Percentiles rank a stretch among this genome's conserved stretches.
phyloP scores from a whole-genome alignment of 2,888 invertebrate genomes.

The Acrobasis repandana region DNA sequence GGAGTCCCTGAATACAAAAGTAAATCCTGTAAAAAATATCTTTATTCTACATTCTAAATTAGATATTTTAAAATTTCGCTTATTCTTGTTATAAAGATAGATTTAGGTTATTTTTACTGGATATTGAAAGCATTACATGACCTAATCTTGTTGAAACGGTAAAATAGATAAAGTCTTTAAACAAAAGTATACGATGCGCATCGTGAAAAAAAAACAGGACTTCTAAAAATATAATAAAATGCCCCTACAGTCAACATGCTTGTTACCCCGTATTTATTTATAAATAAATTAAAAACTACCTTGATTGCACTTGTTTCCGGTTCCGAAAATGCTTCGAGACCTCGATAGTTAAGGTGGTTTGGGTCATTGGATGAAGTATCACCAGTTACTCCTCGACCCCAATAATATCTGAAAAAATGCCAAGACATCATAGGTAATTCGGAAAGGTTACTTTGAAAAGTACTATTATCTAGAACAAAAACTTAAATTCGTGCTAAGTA shows the following conservation, averaged over 20 bases:
- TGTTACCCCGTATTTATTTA: background rate
- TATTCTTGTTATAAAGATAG: background rate
- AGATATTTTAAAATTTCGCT: background rate
- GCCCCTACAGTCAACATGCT: background rate
- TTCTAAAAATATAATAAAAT: no score
- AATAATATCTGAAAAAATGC: slow-evolving; percentile 49
- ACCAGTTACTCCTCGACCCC: slow-evolving; percentile 66
- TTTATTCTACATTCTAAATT: slow-evolving; percentile 12
- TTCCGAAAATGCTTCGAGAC: slow-evolving; percentile 66
- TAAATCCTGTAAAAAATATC: slow-evolving; percentile 57
- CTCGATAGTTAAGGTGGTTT: slow-evolving; percentile 62
- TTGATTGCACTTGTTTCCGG: slow-evolving; percentile 69
- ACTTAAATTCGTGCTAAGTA: no score
- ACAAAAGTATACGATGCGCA: no score
- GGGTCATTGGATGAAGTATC: slow-evolving; percentile 56
- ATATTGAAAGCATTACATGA: no score
- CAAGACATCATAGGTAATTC: background rate
- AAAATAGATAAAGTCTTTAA: no score
- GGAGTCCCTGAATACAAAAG: slow-evolving; percentile 68
- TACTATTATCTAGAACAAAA: no score
- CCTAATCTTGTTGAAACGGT: no score
- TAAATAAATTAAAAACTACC: slow-evolving; percentile 41
- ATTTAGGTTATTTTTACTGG: no score
- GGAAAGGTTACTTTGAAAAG: no score
- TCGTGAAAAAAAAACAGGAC: no score